Conservation (phyloP, 2,797 vertebrate genomes). For the Discoglossus pictus region DNA sequence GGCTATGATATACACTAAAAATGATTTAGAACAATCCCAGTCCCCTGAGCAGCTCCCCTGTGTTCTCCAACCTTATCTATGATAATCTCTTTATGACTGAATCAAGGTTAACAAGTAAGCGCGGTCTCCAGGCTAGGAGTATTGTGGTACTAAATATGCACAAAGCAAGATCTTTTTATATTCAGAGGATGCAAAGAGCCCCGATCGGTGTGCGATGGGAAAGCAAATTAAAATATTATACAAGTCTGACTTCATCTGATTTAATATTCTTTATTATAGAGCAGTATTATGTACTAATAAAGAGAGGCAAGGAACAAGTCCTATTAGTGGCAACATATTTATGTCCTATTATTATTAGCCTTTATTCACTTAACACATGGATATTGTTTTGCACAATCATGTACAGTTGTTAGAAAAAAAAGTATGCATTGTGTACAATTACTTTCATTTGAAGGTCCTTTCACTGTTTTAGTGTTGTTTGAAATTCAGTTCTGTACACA, state of each 20-base stretch:
- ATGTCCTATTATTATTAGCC: no score
- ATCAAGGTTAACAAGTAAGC: constrained; percentile 31
- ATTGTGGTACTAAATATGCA: constrained; percentile 16
- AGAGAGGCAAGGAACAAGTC: no score
- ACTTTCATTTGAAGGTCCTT: no score
- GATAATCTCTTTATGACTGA: constrained; percentile 15
- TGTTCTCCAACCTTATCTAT: constrained; percentile 14
- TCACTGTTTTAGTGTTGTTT: no score
- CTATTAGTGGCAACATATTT: no score
- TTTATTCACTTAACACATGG: no score
- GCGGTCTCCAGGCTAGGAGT: constrained; percentile 8
- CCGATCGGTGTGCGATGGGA: not conserved
- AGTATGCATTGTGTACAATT: no score
- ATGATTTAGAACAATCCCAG: not conserved
- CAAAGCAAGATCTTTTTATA: not conserved
- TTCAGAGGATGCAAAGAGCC: not conserved
- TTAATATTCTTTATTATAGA: not conserved
- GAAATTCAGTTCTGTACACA: no score
- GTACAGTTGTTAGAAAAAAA: no score
- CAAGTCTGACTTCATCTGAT: not conserved
- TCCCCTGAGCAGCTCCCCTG: not conserved
- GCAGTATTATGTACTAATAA: no score
- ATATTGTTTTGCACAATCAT: no score
- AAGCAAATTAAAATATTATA: constrained; percentile 24
- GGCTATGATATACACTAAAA: no score